Evolutionary conservation across 2,888 invertebrate species (phyloP), one percentile per base, ranked within the genome.

Genomic region (Drosophila austrosaltans): DNA sequence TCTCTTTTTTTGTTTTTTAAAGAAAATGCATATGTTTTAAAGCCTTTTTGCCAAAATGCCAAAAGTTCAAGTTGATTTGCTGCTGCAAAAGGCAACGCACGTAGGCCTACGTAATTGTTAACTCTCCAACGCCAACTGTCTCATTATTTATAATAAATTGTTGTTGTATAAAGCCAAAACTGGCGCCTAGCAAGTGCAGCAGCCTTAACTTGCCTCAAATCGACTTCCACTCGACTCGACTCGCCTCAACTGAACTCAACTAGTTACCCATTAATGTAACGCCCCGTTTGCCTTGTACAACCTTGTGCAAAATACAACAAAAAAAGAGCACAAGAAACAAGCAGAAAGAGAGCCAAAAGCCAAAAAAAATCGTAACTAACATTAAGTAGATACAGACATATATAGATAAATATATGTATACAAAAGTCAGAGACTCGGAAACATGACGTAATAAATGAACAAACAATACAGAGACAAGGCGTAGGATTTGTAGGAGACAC

Each of bases 261-360:
- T 77, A 86, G 86, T 82, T 83, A 83, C 65, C 88, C 86, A 86
- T 86, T 80, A 86, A 82, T 82, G 83, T 82, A 82, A 78, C 75
- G 82, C 83, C 75, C 75, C 77, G 88, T 84, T 87, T 84, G 80
- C 86, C 88, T 87, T 87, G 86, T 81, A 77, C 86, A 86, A 84
- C 86, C 86, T 86, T 86, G 88, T 81, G 70, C 74, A 72, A 72
- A 30, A 4, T 12, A 30, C 39, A 62, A 62, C 25, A 57, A 30
- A 42, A 12, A 54, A 42, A 32, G 32, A 36, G 28, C 25, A 48
- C 59, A 39, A 42, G 63, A 58, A 44, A 12, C 44, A 7, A 44
- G 66, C 73, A 68, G 70, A 73, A 63, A 70, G 53, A 48, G 25
- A 12, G 36, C 25, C 59, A 60, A 60, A 53, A 53, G 22, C 25